Evolutionary conservation across 92 coral and sea anemone genomes (phyloP).

Genomic region (Chrysogorgia sp.): DNA sequence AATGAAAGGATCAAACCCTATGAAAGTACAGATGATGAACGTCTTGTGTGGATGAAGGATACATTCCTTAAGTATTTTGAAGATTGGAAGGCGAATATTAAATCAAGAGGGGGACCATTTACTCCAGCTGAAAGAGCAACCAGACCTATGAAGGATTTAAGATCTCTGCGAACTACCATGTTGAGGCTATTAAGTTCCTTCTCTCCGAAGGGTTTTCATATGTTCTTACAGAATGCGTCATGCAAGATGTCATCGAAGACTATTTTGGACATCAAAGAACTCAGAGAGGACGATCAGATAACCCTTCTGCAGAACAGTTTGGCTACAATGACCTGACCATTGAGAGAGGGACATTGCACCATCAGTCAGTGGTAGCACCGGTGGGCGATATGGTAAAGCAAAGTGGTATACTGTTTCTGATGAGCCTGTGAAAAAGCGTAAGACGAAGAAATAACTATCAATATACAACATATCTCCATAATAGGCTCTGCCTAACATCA

Average conservation of each 20-base stretch:
- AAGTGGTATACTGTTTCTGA: not conserved
- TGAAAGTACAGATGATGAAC: not conserved
- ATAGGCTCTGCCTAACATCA: too few relatives aligned
- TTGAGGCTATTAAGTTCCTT: too few relatives aligned
- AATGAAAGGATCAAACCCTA: conserved; percentile 15
- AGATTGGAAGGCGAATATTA: not conserved
- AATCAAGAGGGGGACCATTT: not conserved
- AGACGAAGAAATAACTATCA: too few relatives aligned
- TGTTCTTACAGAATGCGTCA: not conserved
- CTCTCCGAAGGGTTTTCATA: conserved; percentile 2
- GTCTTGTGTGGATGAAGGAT: not conserved
- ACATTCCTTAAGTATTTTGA: conserved; percentile 7
- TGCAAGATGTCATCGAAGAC: too few relatives aligned
- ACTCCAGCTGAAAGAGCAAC: not conserved
- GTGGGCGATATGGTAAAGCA: conserved; percentile 1
- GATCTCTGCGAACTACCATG: too few relatives aligned
- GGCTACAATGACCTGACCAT: too few relatives aligned
- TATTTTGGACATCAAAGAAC: conserved; percentile 13
- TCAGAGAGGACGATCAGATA: conserved; percentile 1
- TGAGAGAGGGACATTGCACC: not conserved
- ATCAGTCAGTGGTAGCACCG: not conserved
- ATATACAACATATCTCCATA: too few relatives aligned
- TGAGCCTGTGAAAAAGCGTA: not conserved
- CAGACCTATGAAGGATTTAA: conserved; percentile 15
- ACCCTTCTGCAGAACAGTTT: conserved; percentile 4